Evolutionary conservation across 1,140 invertebrate genomes (phyloP), one percentile per base, ranked within the genome.

Genomic region (Euglossa dilemma): DNA sequence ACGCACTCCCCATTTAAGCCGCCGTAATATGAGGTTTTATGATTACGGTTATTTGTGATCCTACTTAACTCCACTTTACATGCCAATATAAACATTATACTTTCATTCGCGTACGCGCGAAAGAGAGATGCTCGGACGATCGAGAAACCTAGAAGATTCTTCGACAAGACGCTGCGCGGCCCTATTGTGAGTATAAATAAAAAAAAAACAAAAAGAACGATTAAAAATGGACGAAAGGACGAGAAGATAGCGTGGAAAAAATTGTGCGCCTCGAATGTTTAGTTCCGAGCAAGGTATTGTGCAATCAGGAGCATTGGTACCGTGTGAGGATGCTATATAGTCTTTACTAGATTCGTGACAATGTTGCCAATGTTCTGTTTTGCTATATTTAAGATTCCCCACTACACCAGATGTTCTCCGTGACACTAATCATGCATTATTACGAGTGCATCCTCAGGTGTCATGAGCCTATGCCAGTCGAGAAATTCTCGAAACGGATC

Each of bases 11-110:
- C 72, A 73, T 28, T 75, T 76, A 67, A 81, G 28, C 72, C 63
- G 52, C 11, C 28, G 72, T 82, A 82, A 82, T 82, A 76, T 54
- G 72, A 66, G 72, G 52, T 75, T 82, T 82, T 76, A 82, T 75
- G 80, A 82, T 82, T 82, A 82, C 72, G 63, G 72, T 82, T 82
- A 82, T 82, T 82, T 67, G 52, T 67, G 80, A 82, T 82, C 50
- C 72, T 82, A 82, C 80, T 82, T 82, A 69, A 82, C 80, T 82
- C 63, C 80, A 82, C 80, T 82, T 82, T 82, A 82, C 80, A 82
- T 82, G 80, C 80, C 80, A 69, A 82, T 76, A 56, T 67, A 76
- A 82, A 82, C 72, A 75, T 76, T 82, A 67, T 57, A 76, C 80
- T 82, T 76, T 82, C 80, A 43, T 82, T 57, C 43, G 52, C 25